These are phyloP conservation scores for Criorhina ranunculi DNA, from an alignment of 2,888 invertebrate species.

Conservation along the genomic window DNA sequence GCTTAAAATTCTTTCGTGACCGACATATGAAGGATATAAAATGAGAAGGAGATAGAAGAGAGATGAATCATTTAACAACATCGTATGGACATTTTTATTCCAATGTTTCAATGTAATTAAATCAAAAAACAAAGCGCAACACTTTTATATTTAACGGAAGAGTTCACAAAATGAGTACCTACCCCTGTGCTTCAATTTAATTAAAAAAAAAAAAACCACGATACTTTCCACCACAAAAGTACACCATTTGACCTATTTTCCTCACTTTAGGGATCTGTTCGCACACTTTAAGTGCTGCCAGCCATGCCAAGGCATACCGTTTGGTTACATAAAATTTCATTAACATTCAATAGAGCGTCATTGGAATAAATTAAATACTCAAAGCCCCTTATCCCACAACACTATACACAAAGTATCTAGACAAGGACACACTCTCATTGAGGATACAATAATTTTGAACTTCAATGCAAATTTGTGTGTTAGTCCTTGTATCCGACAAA, in stretches of 20 bases:
- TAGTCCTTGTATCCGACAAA: not conserved
- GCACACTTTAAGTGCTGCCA: conserved; percentile 6
- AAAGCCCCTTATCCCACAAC: not conserved
- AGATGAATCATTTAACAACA: conserved; percentile 21
- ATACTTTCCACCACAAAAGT: conserved; percentile 8
- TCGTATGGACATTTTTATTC: not conserved
- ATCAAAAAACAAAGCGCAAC: conserved; percentile 34
- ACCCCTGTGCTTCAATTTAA: conserved; percentile 19
- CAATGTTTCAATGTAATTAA: conserved; percentile 20
- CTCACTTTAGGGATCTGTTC: conserved; percentile 5
- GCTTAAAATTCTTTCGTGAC: not conserved
- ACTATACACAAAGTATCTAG: conserved; percentile 13
- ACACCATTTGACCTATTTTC: conserved; percentile 51
- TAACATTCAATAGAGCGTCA: conserved; percentile 54
- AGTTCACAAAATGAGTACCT: conserved; percentile 2
- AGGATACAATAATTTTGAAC: conserved; percentile 2
- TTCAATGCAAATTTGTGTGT: conserved; percentile 13
- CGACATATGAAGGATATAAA: too few species aligned
- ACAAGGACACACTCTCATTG: not conserved
- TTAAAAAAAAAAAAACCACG: conserved; percentile 19
- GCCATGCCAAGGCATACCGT: conserved; percentile 14
- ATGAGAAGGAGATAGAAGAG: too few species aligned
- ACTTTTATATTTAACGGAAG: conserved; percentile 59
- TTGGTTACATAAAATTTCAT: conserved; percentile 53
- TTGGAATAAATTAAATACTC: conserved; percentile 49